phyloP scores from a whole-genome alignment of 2,888 invertebrate species.

The Atrina japonica region DNA sequence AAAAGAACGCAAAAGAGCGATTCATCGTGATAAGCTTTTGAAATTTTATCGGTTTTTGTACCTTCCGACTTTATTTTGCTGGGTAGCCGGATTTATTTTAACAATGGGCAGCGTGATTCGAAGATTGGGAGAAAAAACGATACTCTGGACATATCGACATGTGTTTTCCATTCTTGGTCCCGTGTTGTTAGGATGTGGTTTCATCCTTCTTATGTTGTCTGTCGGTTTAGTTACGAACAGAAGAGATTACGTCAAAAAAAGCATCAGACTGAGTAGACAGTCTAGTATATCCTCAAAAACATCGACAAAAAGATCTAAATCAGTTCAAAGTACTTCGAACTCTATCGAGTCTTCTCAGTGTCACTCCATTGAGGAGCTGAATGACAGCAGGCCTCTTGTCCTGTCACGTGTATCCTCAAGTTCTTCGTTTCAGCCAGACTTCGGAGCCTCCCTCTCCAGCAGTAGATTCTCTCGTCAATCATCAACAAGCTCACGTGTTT shows the following conservation, averaged over 20 bases:
- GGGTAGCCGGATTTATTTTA: slow-evolving; percentile 38
- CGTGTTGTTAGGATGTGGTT: slow-evolving; percentile 33
- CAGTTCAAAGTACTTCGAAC: background rate
- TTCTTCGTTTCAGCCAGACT: no score
- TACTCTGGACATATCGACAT: slow-evolving; percentile 41
- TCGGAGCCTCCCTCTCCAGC: no score
- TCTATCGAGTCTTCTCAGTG: slow-evolving; percentile 1
- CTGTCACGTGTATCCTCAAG: no score
- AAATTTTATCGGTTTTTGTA: slow-evolving; percentile 45
- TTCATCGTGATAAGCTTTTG: slow-evolving; percentile 20
- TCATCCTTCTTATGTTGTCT: slow-evolving; percentile 42
- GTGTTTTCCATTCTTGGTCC: slow-evolving; percentile 46
- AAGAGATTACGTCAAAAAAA: background rate
- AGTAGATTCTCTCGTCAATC: no score
- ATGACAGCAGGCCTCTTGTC: background rate
- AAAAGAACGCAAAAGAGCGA: slow-evolving; percentile 15
- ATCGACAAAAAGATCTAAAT: background rate
- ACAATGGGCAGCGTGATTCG: slow-evolving; percentile 46
- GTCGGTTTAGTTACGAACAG: slow-evolving; percentile 29
- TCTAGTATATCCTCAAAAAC: background rate
- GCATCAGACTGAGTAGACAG: background rate
- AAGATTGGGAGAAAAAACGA: slow-evolving; percentile 44
- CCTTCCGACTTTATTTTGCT: slow-evolving; percentile 44
- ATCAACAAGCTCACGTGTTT: no score
- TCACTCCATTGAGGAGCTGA: slow-evolving; percentile 10